Base-by-base conservation (phyloP, 1,140 invertebrate genomes). In the Brachionus rubens region DNA sequence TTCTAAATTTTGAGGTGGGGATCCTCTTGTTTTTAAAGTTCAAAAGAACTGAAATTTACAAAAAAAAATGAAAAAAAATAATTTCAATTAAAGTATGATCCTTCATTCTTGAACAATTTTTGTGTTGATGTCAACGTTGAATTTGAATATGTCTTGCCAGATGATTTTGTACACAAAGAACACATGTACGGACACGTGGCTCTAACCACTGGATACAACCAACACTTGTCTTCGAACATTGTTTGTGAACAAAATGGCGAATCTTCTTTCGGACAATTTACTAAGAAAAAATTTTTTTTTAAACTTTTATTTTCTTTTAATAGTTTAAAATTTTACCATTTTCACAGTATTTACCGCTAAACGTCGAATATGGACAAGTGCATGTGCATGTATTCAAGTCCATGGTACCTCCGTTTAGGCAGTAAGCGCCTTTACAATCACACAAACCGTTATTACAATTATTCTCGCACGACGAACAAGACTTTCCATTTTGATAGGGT, bases 131-230 rank as follows among this genome's bases (percentile, higher is more conserved):
- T 36, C 16, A 28, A 14, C 3, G 52, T 56, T 56, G 52, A 28
- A 16, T 56, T 56, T 10, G 16, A 6, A 28, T 9, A 19, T 26
- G 48, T 5, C 14, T 26, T 16, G 1, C 43, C 50, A 28, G 36
- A 19, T 7, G 16, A 19, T 65, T 65, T 70, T 28, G 67, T 19
- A 56, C 72, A 76, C 1, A 76, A 16, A n/a, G 48, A 54, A 30
- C 72, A 76, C 52, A 76, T 56, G 9, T 76, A 59, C 10, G 72
- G 72, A 21, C 72, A 76, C n/a, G 72, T 76, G 14, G 72, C 72
- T 59, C 72, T 56, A 2, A 76, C 72, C 21, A 76, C 48, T 56
- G 72, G 72, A 43, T 76, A 59, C 3, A 76, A 21, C 72, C 48
- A 54, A 28, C 72, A 76, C n/a, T 76, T 76, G 12, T 56, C 72